Conservation (phyloP, 1,140 invertebrate genomes). For the Pseudomyrmex sp. region DNA sequence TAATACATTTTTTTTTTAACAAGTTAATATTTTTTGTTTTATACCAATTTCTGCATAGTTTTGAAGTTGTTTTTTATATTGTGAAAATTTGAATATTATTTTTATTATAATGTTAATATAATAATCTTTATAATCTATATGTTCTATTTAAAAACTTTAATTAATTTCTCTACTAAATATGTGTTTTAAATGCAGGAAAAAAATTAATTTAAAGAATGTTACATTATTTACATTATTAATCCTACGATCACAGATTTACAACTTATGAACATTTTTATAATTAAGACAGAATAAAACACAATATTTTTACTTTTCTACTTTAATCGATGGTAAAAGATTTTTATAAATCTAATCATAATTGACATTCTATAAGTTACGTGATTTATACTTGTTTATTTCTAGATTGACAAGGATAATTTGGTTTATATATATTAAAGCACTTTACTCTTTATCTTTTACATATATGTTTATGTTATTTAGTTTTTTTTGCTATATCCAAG, state of each 20-base stretch:
- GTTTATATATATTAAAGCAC: conserved; percentile 11
- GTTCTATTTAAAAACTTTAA: neutral
- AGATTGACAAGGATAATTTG: conserved; percentile 10
- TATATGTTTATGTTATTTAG: conserved; percentile 21
- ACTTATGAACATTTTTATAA: no score
- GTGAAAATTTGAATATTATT: neutral
- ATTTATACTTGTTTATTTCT: conserved; percentile 9
- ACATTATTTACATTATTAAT: neutral
- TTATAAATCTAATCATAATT: conserved; percentile 8
- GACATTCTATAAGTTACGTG: neutral
- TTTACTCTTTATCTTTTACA: conserved; percentile 24
- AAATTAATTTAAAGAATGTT: neutral
- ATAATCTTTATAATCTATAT: neutral
- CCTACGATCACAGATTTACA: no score
- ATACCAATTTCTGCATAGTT: neutral
- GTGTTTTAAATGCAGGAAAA: conserved; percentile 6
- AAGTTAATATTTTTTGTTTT: conserved; percentile 3
- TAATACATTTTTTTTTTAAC: conserved; percentile 1
- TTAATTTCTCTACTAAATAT: conserved; percentile 5
- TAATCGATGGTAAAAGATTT: conserved; percentile 6
- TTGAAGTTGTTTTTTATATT: neutral
- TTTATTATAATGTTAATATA: neutral
- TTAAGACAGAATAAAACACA: neutral
- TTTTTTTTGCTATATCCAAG: neutral
- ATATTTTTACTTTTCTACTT: neutral